Conservation (phyloP, 2,888 invertebrate species). For the Panzeria rudis region DNA sequence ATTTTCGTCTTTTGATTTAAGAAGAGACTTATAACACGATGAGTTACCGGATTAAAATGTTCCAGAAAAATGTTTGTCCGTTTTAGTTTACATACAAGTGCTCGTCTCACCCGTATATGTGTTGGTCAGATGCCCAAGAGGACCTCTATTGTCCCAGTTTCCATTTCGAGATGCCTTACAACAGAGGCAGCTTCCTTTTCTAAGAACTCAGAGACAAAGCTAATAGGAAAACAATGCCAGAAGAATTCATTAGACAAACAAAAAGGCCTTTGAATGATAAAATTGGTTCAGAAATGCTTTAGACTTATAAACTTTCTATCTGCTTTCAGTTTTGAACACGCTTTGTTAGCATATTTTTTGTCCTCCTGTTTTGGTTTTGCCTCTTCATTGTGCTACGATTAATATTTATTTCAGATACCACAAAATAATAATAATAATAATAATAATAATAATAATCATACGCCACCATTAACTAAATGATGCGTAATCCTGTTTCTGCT, state of each 20-base stretch:
- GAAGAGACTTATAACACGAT: too few species aligned
- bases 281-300: neutral
- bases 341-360: neutral
- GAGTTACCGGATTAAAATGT: too few species aligned
- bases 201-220: neutral
- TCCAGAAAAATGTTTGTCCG: too few species aligned
- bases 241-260: neutral
- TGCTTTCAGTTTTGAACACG: neutral
- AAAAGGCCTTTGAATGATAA: neutral
- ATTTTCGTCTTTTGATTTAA: too few species aligned
- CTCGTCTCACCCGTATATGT: too few species aligned
- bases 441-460: slow-evolving; percentile 56
- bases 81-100: too few species aligned
- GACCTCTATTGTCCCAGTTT: too few species aligned
- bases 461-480: slow-evolving; percentile 38
- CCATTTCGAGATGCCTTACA: too few species aligned
- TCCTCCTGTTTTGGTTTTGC: neutral
- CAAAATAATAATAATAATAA: slow-evolving; percentile 11
- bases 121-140: too few species aligned
- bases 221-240: neutral
- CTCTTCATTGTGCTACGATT: neutral
- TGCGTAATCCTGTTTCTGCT: slow-evolving; percentile 24
- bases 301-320: neutral
- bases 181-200: too few species aligned
- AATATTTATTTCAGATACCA: slow-evolving; percentile 42